A percentile compares a stretch with the other conserved stretches of the same genome.
Conservation (phyloP, 2,113 vertebrate species). For the Oxyruncus cristatus region DNA sequence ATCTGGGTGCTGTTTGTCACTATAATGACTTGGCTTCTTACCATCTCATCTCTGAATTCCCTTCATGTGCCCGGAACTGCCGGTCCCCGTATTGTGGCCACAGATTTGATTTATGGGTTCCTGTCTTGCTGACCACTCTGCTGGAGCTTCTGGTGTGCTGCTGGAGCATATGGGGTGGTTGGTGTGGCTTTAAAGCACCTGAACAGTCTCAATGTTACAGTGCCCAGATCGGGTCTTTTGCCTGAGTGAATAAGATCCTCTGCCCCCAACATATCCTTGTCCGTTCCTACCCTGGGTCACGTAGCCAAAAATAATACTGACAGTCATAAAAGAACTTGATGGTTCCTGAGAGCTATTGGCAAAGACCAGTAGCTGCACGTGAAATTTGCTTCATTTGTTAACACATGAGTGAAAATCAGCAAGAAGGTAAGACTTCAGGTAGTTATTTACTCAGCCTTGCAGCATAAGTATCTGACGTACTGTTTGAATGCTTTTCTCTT, state of each 20-base stretch:
- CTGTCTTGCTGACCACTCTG: background rate
- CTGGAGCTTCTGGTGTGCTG: background rate
- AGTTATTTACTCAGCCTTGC: background rate
- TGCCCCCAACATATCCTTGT: accelerated
- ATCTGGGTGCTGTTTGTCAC: constrained; percentile 34
- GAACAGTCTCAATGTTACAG: accelerated
- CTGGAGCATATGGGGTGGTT: background rate
- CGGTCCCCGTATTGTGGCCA: background rate
- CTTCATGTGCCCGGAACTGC: background rate
- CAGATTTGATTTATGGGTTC: background rate
- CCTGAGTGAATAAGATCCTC: background rate
- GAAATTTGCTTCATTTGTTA: background rate
- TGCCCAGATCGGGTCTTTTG: background rate
- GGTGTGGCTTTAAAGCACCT: background rate
- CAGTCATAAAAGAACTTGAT: background rate
- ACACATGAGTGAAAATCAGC: background rate
- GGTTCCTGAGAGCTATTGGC: background rate
- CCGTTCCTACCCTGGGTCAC: background rate
- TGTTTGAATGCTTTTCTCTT: background rate
- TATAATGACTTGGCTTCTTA: constrained; percentile 46
- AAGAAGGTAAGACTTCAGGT: background rate
- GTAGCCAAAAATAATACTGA: background rate
- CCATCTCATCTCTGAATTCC: background rate
- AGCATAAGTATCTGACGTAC: background rate
- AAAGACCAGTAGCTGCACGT: background rate